Evolutionary conservation across 2,797 vertebrate genomes (phyloP).

Genomic region (Chromobotia macracanthus): DNA sequence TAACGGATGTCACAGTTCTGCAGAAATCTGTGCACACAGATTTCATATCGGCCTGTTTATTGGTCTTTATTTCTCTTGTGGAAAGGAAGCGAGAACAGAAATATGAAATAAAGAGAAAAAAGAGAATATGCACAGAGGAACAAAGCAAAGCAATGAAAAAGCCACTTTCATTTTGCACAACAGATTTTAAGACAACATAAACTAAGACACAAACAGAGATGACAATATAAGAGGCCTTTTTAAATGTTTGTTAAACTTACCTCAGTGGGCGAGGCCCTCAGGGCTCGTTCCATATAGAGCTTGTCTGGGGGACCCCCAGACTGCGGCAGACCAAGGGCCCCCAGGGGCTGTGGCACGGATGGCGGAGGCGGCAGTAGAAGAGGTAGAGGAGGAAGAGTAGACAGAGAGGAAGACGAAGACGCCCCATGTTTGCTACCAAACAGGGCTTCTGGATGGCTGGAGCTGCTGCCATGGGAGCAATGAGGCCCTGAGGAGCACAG

Average conservation of each 20-base stretch:
- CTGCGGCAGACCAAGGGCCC: conserved; percentile 74
- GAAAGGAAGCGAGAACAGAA: conserved; percentile 36
- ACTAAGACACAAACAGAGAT: conserved; percentile 43
- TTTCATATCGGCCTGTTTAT: no score
- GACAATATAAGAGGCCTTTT: neutral
- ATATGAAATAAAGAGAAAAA: conserved; percentile 60
- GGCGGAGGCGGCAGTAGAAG: conserved; percentile 67
- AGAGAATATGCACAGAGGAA: neutral
- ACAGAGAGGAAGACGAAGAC: conserved; percentile 75
- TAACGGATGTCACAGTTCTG: no score
- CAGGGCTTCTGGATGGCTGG: conserved; percentile 78
- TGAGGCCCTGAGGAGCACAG: conserved; percentile 92
- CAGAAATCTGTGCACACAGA: no score
- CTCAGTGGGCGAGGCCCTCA: conserved; percentile 73
- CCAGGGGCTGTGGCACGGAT: conserved; percentile 76
- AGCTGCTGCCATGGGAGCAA: conserved; percentile 76
- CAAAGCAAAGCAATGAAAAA: neutral
- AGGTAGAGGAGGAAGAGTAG: conserved; percentile 66
- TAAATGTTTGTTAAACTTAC: conserved; percentile 74
- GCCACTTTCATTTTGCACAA: no score
- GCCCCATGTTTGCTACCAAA: conserved; percentile 75
- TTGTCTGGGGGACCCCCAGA: conserved; percentile 69
- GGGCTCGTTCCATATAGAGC: conserved; percentile 69
- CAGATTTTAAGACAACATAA: conserved; percentile 49
- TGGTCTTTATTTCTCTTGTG: no score